Evolutionary conservation across 2,888 invertebrate genomes (phyloP).

Genomic region (Andrena trimmerana): DNA sequence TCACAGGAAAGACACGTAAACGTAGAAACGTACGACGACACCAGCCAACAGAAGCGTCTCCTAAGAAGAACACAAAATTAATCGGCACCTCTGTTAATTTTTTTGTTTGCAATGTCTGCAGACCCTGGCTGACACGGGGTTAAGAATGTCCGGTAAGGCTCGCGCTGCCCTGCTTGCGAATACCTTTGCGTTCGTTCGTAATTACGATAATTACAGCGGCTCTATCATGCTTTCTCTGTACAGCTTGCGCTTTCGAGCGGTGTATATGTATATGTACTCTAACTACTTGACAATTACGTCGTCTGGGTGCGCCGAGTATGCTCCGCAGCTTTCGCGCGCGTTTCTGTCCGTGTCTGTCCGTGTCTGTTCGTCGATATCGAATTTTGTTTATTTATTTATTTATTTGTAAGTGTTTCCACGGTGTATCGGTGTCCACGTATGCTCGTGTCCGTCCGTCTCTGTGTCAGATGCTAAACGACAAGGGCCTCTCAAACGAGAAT

Average conservation of each 20-base stretch:
- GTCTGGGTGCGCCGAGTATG: slow-evolving; percentile 66
- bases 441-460: not conserved
- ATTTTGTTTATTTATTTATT: not conserved
- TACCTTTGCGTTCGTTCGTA: slow-evolving; percentile 12
- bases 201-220: slow-evolving; percentile 48
- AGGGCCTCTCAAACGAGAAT: slow-evolving; percentile 42
- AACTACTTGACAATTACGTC: slow-evolving; percentile 54
- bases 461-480: slow-evolving; percentile 24
- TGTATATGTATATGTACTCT: slow-evolving; percentile 33
- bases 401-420: not conserved
- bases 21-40: slow-evolving; percentile 50
- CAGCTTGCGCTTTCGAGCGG: slow-evolving; percentile 51
- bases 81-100: slow-evolving; percentile 10
- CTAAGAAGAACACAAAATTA: slow-evolving; percentile 68
- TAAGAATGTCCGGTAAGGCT: not conserved
- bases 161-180: not conserved
- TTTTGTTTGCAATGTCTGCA: not conserved
- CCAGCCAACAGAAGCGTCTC: slow-evolving; percentile 78
- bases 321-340: slow-evolving; percentile 55
- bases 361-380: not conserved
- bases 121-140: not conserved
- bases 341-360: slow-evolving; percentile 16
- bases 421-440: not conserved
- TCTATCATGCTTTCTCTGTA: slow-evolving; percentile 54
- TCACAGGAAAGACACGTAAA: slow-evolving; percentile 1